phyloP scores from a whole-genome alignment of 2,888 invertebrate species.

The Hedychridium roseum region DNA sequence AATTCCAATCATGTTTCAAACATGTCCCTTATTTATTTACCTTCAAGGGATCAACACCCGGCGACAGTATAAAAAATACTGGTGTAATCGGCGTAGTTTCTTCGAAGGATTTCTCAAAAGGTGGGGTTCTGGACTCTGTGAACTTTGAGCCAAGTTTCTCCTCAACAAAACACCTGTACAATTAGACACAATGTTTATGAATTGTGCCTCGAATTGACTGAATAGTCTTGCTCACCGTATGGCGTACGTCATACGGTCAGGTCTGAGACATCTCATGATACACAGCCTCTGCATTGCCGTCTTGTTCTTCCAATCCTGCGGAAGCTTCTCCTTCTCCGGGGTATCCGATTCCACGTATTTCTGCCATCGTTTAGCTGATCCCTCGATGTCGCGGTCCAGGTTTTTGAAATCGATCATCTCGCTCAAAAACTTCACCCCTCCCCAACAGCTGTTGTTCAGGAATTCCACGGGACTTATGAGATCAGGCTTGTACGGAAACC shows the following conservation, averaged over 20 bases:
- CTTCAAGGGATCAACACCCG: conserved; percentile 93
- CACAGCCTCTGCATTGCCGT: conserved; percentile 84
- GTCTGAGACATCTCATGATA: conserved; percentile 89
- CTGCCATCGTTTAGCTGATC: conserved; percentile 90
- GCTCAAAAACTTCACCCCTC: conserved; percentile 81
- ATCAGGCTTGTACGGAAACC: conserved; percentile 82
- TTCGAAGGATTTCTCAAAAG: conserved; percentile 84
- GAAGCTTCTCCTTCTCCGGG: conserved; percentile 92
- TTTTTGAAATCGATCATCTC: conserved; percentile 82
- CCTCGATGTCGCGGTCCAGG: conserved; percentile 90
- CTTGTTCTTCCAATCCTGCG: conserved; percentile 96
- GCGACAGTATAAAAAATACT: conserved; percentile 92
- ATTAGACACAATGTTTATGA: conserved; percentile 22
- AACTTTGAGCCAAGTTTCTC: conserved; percentile 87
- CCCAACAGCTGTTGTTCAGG: conserved; percentile 80
- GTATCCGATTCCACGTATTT: conserved; percentile 91
- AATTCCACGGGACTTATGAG: conserved; percentile 83
- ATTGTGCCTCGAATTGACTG: no score
- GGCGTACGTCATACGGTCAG: conserved; percentile 95
- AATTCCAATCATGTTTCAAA: no score
- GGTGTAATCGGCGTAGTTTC: conserved; percentile 87
- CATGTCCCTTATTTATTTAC: no score
- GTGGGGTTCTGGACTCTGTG: conserved; percentile 79
- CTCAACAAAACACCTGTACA: conserved; percentile 79
- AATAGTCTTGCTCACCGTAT: conserved; percentile 66